These are phyloP conservation scores for Parasteatoda tepidariorum DNA, from an alignment of 1,140 invertebrate species.

Conservation along the genomic window DNA sequence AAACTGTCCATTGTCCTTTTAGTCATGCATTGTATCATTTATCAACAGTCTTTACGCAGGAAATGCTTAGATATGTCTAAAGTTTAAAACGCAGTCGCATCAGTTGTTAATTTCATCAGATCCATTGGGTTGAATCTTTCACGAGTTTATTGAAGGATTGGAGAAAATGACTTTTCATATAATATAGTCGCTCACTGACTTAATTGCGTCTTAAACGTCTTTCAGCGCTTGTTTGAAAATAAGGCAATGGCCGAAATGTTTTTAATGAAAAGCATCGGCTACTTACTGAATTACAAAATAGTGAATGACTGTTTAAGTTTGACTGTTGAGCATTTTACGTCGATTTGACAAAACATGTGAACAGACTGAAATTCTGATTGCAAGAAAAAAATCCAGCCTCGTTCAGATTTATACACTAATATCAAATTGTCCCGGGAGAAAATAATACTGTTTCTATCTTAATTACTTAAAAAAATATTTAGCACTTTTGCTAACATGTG, in stretches of 20 bases:
- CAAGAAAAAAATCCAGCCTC: no score
- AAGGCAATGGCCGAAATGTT: neutral
- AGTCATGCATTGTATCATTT: constrained; percentile 67
- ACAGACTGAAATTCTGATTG: no score
- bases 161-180: constrained; percentile 2
- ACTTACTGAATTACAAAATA: constrained; percentile 11
- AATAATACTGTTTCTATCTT: no score
- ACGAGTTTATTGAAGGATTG: neutral
- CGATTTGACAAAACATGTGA: constrained; percentile 7
- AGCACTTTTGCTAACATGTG: no score
- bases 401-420: no score
- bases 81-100: constrained; percentile 64
- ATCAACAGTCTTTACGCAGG: constrained; percentile 65
- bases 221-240: neutral
- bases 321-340: neutral
- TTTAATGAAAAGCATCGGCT: neutral
- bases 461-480: no score
- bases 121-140: neutral
- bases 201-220: neutral
- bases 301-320: neutral
- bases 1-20: no score
- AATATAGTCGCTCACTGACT: neutral
- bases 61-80: constrained; percentile 64
- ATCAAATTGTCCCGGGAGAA: no score
- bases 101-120: constrained; percentile 66